Conservation (phyloP, 2,797 vertebrate species). For the Hapalemur alaotrensis region DNA sequence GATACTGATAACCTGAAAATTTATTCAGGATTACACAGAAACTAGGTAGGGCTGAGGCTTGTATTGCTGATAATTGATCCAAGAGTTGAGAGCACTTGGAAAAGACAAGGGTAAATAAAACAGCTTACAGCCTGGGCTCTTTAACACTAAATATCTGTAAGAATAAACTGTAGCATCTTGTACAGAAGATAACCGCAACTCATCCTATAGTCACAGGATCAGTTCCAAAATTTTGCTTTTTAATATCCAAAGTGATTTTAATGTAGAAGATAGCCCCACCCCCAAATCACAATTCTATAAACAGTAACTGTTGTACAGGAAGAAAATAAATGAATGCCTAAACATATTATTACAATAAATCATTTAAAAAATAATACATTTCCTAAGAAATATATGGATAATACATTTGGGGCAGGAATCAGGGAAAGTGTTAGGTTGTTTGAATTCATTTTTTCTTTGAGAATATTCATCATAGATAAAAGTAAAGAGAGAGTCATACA, state of each 20-base stretch:
- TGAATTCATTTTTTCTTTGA: background rate
- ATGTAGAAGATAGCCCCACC: background rate
- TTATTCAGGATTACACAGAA: constrained; percentile 20
- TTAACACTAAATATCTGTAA: background rate
- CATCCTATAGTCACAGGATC: background rate
- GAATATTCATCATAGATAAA: background rate
- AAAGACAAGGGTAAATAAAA: background rate
- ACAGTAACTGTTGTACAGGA: background rate
- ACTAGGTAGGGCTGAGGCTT: background rate
- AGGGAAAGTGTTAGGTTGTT: background rate
- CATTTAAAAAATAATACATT: background rate
- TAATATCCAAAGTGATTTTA: background rate
- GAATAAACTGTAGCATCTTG: background rate
- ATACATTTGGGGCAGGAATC: background rate
- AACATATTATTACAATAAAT: background rate
- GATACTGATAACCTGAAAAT: constrained; percentile 17
- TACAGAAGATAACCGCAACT: background rate
- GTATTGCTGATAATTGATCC: background rate
- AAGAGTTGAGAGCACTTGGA: background rate
- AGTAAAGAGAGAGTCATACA: background rate
- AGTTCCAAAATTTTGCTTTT: background rate
- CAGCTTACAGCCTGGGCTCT: background rate
- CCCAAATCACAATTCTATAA: background rate
- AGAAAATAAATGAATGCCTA: background rate
- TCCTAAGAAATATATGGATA: background rate